These are phyloP conservation scores for Parnassius apollo DNA, from an alignment of 2,888 invertebrate species.

Conservation along the genomic window DNA sequence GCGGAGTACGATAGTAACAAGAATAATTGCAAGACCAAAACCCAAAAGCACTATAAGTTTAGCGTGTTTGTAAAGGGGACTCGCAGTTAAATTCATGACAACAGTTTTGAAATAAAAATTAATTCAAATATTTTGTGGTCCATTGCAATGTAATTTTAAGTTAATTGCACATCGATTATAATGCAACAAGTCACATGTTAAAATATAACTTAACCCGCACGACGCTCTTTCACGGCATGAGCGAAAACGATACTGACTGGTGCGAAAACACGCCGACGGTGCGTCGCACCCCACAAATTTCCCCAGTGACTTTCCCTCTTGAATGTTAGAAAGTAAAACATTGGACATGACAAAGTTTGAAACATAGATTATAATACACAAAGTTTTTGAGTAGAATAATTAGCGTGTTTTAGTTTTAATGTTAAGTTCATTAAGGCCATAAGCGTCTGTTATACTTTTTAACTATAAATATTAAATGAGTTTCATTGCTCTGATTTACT, in stretches of 20 bases:
- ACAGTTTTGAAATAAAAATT: conserved; percentile 35
- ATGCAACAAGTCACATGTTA: conserved; percentile 72
- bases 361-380: too few species aligned
- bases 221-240: conserved; percentile 77
- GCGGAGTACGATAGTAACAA: conserved; percentile 62
- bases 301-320: conserved; percentile 73
- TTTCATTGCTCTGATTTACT: too few species aligned
- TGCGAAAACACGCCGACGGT: conserved; percentile 65
- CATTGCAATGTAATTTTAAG: conserved; percentile 13
- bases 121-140: conserved; percentile 26
- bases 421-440: too few species aligned
- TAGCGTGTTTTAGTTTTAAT: too few species aligned
- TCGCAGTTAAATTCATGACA: conserved; percentile 73
- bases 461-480: too few species aligned
- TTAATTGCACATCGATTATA: conserved; percentile 30
- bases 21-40: conserved; percentile 57
- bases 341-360: conserved; percentile 49
- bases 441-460: too few species aligned
- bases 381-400: too few species aligned
- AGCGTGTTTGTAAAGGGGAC: conserved; percentile 64
- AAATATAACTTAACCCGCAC: conserved; percentile 44
- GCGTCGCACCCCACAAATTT: conserved; percentile 78
- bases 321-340: conserved; percentile 58
- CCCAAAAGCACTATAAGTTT: conserved; percentile 63
- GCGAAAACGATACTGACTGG: conserved; percentile 71